These are phyloP conservation scores for Spodoptera litura DNA, from an alignment of 1,140 invertebrate genomes.

Conservation along the genomic window DNA sequence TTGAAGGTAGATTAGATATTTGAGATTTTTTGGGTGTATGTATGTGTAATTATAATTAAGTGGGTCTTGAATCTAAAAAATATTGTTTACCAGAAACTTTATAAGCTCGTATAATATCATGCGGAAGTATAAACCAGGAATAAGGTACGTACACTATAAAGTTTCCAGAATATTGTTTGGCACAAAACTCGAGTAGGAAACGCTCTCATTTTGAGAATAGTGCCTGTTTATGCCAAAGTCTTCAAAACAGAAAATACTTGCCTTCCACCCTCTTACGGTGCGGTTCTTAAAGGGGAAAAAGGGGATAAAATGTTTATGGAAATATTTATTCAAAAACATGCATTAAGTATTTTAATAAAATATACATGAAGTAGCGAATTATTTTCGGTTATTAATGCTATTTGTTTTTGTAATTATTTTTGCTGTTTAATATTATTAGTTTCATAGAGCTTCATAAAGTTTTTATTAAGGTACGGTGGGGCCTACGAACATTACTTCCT, in stretches of 20 bases:
- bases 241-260: slow-evolving; percentile 54
- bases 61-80: background rate
- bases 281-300: slow-evolving; percentile 40
- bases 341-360: slow-evolving; percentile 47
- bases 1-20: too few species aligned
- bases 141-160: slow-evolving; percentile 46
- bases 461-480: slow-evolving; percentile 17
- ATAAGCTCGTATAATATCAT: slow-evolving; percentile 21
- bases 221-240: slow-evolving; percentile 43
- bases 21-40: too few species aligned
- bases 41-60: too few species aligned
- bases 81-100: slow-evolving; percentile 8
- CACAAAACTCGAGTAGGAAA: slow-evolving; percentile 50
- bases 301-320: slow-evolving; percentile 47
- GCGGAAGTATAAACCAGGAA: slow-evolving; percentile 43
- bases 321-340: slow-evolving; percentile 48
- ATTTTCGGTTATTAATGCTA: slow-evolving; percentile 13
- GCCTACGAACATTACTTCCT: background rate
- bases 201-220: slow-evolving; percentile 44
- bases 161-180: slow-evolving; percentile 53
- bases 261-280: slow-evolving; percentile 44
- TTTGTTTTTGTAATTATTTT: slow-evolving; percentile 24
- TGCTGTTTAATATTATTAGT: background rate
- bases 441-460: slow-evolving; percentile 4
- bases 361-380: slow-evolving; percentile 26